Evolutionary conservation across 2,113 vertebrate genomes (phyloP), one percentile per base, ranked within the genome.

Genomic region (Proteles cristata): DNA sequence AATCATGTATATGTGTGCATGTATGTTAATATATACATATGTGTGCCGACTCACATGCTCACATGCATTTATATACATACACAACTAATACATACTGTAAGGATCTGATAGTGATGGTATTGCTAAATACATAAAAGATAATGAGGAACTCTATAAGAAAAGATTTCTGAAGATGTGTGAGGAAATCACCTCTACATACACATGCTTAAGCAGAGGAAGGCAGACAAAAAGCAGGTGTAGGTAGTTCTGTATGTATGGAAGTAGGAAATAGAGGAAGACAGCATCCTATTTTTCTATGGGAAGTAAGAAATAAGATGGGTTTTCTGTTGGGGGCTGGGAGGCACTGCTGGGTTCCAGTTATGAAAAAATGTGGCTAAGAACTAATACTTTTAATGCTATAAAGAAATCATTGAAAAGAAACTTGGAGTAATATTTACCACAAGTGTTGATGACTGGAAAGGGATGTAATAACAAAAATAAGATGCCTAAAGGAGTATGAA

Each of bases 341-440:
- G 3, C 14, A 28, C 48, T 19, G 0, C 5, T 68, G 48, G 4
- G 48, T 63, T 84, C 43, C 76, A 35, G n/a, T 35, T 93, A 50
- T 68, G 11, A 74, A 88, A 76, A 76, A 74, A 66, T 11, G 2
- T 68, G n/a, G 19, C 3, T 35, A 66, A 79, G 35, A 88, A 73
- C 19, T n/a, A 11, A 65, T 9, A 11, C 43, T 77, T 87, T 90
- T 39, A 87, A 77, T 39, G 21, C 71, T 3, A 2, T 45, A 19
- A 79, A 83, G 15, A 93, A 95, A 66, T 43, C 39, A 6, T 83
- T 17, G 66, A 53, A 19, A n/a, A 94, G 77, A 68, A 68, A 68
- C 73, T 26, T 61, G 33, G 39, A 80, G 17, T 66, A 80, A 94
- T 23, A 89, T 76, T 66, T 55, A 53, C 11, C 28, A 2, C n/a